Percentiles rank a stretch among this genome's conserved stretches.
Conservation (phyloP, 2,888 invertebrate genomes). For the Mythimna ferrago region DNA sequence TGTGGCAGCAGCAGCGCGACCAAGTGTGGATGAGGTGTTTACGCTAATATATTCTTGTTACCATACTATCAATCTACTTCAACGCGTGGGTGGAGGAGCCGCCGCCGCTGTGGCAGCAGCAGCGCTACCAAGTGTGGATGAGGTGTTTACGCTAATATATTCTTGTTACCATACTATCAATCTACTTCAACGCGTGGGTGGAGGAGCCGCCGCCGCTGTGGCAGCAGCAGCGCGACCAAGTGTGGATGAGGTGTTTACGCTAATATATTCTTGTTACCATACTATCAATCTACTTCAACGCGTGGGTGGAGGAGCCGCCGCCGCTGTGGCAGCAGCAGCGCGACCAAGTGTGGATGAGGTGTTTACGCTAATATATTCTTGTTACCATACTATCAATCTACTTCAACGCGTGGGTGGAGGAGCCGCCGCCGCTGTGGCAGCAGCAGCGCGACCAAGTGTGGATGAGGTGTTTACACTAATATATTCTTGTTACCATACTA, state of each 20-base stretch:
- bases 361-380: neutral
- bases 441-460: slow-evolving; percentile 93
- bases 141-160: slow-evolving; percentile 69
- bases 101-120: slow-evolving; percentile 96
- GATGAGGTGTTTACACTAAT: slow-evolving; percentile 78
- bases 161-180: no score
- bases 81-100: slow-evolving; percentile 99
- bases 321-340: slow-evolving; percentile 95
- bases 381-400: no score
- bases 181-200: slow-evolving; percentile 96
- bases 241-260: slow-evolving; percentile 86
- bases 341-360: slow-evolving; percentile 92
- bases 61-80: no score
- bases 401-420: slow-evolving; percentile 99
- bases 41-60: no score
- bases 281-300: slow-evolving; percentile 73
- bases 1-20: slow-evolving; percentile 96
- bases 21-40: slow-evolving; percentile 89
- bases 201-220: slow-evolving; percentile 97
- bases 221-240: slow-evolving; percentile 95
- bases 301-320: slow-evolving; percentile 98
- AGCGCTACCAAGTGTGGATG: slow-evolving; percentile 93
- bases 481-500: no score
- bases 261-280: no score
- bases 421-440: slow-evolving; percentile 97